A percentile compares a stretch with the other conserved stretches of the same genome.
Conservation (phyloP, 2,113 vertebrate genomes). For the Sisor rabdophorus region DNA sequence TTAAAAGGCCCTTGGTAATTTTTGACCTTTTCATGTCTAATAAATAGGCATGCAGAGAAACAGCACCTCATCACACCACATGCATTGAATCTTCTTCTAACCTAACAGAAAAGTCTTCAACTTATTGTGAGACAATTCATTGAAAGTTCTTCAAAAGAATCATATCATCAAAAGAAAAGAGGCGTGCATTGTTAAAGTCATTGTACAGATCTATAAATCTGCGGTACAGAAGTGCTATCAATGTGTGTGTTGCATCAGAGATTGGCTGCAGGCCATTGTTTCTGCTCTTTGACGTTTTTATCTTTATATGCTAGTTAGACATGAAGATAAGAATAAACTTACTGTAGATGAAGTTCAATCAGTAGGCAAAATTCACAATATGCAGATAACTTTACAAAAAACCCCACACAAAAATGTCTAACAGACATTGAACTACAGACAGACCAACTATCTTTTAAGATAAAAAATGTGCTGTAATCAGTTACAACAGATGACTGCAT, state of each 20-base stretch:
- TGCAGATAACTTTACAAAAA: background rate
- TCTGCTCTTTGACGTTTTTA: slow-evolving; percentile 57
- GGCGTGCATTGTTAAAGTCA: slow-evolving; percentile 41
- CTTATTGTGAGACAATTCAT: slow-evolving; percentile 50
- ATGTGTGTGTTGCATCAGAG: slow-evolving; percentile 45
- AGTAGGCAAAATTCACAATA: background rate
- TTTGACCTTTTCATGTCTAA: slow-evolving; percentile 53
- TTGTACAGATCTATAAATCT: slow-evolving; percentile 56
- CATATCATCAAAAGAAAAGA: slow-evolving; percentile 51
- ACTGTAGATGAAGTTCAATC: slow-evolving; percentile 6
- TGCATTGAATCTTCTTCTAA: slow-evolving; percentile 38
- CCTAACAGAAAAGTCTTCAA: slow-evolving; percentile 41
- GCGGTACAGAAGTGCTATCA: slow-evolving; percentile 42
- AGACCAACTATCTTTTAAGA: slow-evolving; percentile 18
- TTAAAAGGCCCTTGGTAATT: slow-evolving; percentile 39
- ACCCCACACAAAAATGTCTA: background rate
- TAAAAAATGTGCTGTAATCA: slow-evolving; percentile 13
- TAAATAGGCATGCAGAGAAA: slow-evolving; percentile 47
- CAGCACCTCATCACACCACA: background rate
- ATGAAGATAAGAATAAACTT: slow-evolving; percentile 27
- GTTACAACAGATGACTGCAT: slow-evolving; percentile 12
- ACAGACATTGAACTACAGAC: slow-evolving; percentile 21
- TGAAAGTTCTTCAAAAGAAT: slow-evolving; percentile 55
- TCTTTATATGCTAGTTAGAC: slow-evolving; percentile 49
- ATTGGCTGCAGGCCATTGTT: slow-evolving; percentile 58